These are phyloP conservation scores for Pocillopora damicornis DNA, from an alignment of 64 coral and sea anemone species.

Conservation along the genomic window DNA sequence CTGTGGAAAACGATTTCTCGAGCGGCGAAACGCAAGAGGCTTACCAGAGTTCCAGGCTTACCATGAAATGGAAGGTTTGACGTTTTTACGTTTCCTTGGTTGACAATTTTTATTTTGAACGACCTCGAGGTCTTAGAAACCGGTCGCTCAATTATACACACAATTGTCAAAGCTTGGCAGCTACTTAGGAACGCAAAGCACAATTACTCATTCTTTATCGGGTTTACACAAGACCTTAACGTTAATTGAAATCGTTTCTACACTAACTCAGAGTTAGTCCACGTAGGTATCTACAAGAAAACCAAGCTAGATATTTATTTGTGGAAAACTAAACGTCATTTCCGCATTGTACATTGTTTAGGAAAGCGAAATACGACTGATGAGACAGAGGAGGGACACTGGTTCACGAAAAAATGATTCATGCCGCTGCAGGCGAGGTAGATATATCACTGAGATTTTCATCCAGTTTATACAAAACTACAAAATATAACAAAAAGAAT, in stretches of 20 bases:
- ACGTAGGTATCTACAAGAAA: background rate
- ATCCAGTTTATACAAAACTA: background rate
- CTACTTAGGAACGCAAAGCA: background rate
- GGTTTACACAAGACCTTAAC: background rate
- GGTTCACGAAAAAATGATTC: background rate
- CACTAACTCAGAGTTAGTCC: background rate
- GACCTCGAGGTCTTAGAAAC: background rate
- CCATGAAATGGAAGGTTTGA: slow-evolving; percentile 10
- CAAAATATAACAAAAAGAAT: too few relatives aligned
- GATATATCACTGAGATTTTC: background rate
- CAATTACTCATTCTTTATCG: background rate
- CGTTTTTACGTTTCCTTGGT: background rate
- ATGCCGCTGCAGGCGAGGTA: slow-evolving; percentile 30
- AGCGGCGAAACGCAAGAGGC: background rate
- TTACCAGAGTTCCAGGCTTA: background rate
- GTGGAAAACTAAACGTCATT: background rate
- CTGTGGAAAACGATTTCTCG: background rate
- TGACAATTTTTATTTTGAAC: background rate
- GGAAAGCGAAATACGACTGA: background rate
- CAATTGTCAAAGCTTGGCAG: background rate
- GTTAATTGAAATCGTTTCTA: too few relatives aligned
- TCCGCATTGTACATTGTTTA: slow-evolving; percentile 3
- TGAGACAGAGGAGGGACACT: background rate
- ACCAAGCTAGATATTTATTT: background rate
- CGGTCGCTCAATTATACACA: background rate